A percentile compares a stretch with the other conserved stretches of the same genome.
Conservation (phyloP, 2,888 invertebrate genomes). For the Ligdia adustata region DNA sequence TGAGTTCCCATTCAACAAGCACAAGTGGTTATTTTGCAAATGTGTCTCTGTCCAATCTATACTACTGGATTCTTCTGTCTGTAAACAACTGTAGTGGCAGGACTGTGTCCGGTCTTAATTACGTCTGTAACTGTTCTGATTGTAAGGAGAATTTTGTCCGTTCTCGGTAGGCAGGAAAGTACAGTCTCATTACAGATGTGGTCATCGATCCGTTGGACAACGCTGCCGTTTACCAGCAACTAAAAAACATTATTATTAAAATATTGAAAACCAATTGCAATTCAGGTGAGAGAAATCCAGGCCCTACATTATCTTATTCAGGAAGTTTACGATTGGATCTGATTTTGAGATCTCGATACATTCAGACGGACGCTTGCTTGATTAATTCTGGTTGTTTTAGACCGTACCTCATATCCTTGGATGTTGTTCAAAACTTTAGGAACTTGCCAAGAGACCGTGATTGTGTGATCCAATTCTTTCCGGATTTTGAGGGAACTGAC, state of each 20-base stretch:
- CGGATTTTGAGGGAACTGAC: slow-evolving; percentile 44
- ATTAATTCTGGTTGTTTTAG: not conserved
- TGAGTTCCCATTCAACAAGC: too few relatives aligned
- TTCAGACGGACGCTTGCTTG: not conserved
- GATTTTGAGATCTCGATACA: not conserved
- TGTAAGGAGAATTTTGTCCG: slow-evolving; percentile 50
- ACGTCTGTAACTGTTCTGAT: slow-evolving; percentile 47
- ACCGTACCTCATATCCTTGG: slow-evolving; percentile 58
- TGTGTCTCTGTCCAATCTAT: not conserved
- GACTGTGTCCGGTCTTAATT: slow-evolving; percentile 30
- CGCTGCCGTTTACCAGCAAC: slow-evolving; percentile 58
- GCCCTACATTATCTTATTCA: too few relatives aligned
- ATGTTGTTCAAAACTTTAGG: slow-evolving; percentile 47
- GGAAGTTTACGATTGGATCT: too few relatives aligned
- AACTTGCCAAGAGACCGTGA: slow-evolving; percentile 56
- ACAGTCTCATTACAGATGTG: slow-evolving; percentile 53
- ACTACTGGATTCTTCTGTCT: slow-evolving; percentile 30
- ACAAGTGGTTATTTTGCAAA: too few relatives aligned
- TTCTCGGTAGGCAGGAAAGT: slow-evolving; percentile 53
- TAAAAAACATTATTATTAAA: slow-evolving; percentile 36
- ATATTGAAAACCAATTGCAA: too few relatives aligned
- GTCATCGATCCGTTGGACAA: slow-evolving; percentile 53
- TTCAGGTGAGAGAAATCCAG: too few relatives aligned
- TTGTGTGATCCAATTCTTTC: slow-evolving; percentile 58
- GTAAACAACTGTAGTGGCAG: slow-evolving; percentile 47